phyloP scores from a whole-genome alignment of 2,888 invertebrate species.

The Tetragonula carbonaria region DNA sequence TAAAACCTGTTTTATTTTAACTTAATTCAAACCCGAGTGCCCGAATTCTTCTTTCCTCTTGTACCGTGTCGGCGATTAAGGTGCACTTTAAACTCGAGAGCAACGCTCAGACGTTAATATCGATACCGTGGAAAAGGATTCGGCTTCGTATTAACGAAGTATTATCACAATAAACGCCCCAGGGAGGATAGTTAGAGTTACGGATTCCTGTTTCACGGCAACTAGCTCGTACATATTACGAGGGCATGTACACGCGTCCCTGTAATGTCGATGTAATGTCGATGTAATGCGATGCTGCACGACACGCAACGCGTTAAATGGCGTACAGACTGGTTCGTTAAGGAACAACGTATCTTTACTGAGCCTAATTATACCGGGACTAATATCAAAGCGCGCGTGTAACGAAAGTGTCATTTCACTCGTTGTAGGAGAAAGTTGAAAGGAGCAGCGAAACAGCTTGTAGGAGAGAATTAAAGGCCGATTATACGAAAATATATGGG shows the following conservation, averaged over 20 bases:
- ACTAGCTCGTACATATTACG: slow-evolving; percentile 9
- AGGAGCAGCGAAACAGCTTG: neutral
- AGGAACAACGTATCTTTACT: neutral
- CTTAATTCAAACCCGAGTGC: too few species aligned
- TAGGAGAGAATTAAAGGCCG: neutral
- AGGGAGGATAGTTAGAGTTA: slow-evolving; percentile 17
- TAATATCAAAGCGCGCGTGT: neutral
- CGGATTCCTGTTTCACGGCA: slow-evolving; percentile 39
- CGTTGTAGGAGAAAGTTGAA: neutral
- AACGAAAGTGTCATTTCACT: neutral
- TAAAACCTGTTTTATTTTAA: too few species aligned
- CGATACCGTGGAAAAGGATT: slow-evolving; percentile 52
- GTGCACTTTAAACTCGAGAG: neutral
- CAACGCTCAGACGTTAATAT: slow-evolving; percentile 9
- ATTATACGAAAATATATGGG: too few species aligned
- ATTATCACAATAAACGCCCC: slow-evolving; percentile 59
- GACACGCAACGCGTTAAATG: slow-evolving; percentile 43
- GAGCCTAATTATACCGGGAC: neutral
- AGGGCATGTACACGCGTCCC: slow-evolving; percentile 10
- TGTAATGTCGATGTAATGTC: slow-evolving; percentile 37
- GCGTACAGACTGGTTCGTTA: slow-evolving; percentile 8
- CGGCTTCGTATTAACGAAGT: slow-evolving; percentile 31
- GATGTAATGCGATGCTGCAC: slow-evolving; percentile 34
- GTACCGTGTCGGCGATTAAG: too few species aligned
- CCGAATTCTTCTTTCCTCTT: too few species aligned